A percentile compares a stretch with the other conserved stretches of the same genome.
These are phyloP conservation scores for Aphyosemion australe DNA, from an alignment of 2,113 vertebrate species.

Conservation along the genomic window DNA sequence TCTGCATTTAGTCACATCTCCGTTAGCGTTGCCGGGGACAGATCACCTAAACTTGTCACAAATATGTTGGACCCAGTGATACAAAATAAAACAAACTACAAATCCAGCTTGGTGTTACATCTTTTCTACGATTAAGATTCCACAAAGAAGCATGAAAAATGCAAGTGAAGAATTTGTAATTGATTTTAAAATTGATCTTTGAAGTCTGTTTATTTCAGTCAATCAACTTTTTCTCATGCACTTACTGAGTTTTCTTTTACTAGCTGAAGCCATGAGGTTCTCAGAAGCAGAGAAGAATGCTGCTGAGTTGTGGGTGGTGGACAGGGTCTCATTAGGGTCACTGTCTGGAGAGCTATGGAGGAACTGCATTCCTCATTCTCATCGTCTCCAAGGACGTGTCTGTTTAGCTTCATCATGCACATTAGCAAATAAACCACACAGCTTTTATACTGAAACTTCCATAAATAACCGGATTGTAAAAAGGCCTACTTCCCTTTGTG, in stretches of 20 bases:
- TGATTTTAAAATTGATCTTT: constrained; percentile 30
- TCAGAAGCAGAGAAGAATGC: constrained; percentile 8
- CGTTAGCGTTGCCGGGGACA: no score
- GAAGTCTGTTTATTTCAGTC: constrained; percentile 44
- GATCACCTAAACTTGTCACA: no score
- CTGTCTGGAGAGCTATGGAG: background rate
- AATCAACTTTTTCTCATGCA: constrained; percentile 59
- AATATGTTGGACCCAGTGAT: no score
- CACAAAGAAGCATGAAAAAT: background rate
- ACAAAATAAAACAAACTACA: no score
- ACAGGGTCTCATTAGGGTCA: constrained; percentile 30
- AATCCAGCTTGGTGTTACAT: no score
- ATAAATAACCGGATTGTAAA: constrained; percentile 21
- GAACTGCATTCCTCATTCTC: constrained; percentile 14
- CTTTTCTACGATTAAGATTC: no score
- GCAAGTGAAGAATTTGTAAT: constrained; percentile 1
- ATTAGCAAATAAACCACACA: constrained; percentile 17
- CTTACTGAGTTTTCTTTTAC: constrained; percentile 27
- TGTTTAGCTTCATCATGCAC: constrained; percentile 29
- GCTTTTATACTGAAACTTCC: constrained; percentile 5
- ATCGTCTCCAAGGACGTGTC: constrained; percentile 33
- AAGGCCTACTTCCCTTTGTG: background rate
- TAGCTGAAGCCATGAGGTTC: constrained; percentile 10
- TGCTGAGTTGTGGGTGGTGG: constrained; percentile 9
- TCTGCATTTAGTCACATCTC: no score